phyloP scores from a whole-genome alignment of 2,113 vertebrate species.

The Eretmochelys imbricata region DNA sequence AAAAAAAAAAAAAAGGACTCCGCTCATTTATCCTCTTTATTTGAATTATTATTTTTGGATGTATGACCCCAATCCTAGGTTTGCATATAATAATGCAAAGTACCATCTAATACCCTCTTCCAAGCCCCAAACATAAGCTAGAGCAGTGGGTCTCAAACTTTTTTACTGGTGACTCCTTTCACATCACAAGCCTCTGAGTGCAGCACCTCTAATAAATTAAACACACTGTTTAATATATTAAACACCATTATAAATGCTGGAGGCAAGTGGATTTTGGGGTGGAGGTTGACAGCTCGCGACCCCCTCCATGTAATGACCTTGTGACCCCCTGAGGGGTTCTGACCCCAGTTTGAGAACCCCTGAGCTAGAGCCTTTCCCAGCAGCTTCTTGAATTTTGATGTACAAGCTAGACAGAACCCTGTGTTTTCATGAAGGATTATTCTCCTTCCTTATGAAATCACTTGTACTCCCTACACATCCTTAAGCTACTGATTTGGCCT shows the following conservation, averaged over 20 bases:
- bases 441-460: neutral
- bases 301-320: too few species aligned
- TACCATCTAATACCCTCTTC: slow-evolving; percentile 13
- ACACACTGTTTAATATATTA: too few species aligned
- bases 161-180: too few species aligned
- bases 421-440: neutral
- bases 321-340: too few species aligned
- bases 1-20: neutral
- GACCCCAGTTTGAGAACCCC: too few species aligned
- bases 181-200: too few species aligned
- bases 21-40: slow-evolving; percentile 47
- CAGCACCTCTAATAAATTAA: too few species aligned
- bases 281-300: too few species aligned
- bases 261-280: too few species aligned
- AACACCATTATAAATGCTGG: too few species aligned
- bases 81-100: slow-evolving; percentile 62
- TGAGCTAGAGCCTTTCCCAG: neutral
- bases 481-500: neutral
- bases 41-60: slow-evolving; percentile 45
- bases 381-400: neutral
- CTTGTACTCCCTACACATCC: fast-evolving
- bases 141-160: too few species aligned
- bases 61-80: slow-evolving; percentile 36
- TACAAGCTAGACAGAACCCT: neutral
- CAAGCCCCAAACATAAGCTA: neutral